Base-by-base conservation (phyloP, 2,888 invertebrate species). In the Sesia bembeciformis region DNA sequence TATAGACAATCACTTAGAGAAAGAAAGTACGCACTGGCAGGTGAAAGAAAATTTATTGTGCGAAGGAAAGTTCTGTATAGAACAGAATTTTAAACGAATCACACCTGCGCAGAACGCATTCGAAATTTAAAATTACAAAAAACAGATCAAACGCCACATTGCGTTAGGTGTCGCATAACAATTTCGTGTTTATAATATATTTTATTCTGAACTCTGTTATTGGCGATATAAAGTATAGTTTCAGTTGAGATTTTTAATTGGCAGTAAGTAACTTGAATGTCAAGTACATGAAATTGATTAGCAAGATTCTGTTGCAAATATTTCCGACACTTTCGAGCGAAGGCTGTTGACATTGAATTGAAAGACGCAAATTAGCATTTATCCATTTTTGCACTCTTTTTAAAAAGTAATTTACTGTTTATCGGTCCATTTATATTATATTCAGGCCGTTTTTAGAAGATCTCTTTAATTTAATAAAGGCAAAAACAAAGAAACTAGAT, bases 281-380 rank as follows among this genome's bases (percentile, higher is more conserved):
- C 84, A 87, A 84, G 81, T 81, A 83, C 81, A 81, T 78, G 81
- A 85, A 85, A 87, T 84, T 79, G 81, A 81, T 84, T 80, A 74
- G 62, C 56, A 57, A 65, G 70, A 68, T 62, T 73, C 61, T 64
- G 60, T 72, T 60, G 68, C 68, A 56, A 72, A 78, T 81, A 79
- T 74, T 84, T 78, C 70, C 78, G 67, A 72, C 73, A 81, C 86
- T 87, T 86, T 86, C 84, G 60, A 78, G 70, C 62, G 58, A 66
- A 70, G 77, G 72, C 67, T 71, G 66, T 64, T 72, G 68, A 64
- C 74, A 63, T 64, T 59, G 56, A 56, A 58, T 70, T 52, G 52
- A 54, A 52, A 52, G 46, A 6, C 46, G 41, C n/a, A n/a, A 53
- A 23, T 39, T 7, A 53, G 43, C 39, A 46, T n/a, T 42, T n/a